Evolutionary conservation across 2,888 invertebrate genomes (phyloP).

Genomic region (Sinodicranocentrus sp.): DNA sequence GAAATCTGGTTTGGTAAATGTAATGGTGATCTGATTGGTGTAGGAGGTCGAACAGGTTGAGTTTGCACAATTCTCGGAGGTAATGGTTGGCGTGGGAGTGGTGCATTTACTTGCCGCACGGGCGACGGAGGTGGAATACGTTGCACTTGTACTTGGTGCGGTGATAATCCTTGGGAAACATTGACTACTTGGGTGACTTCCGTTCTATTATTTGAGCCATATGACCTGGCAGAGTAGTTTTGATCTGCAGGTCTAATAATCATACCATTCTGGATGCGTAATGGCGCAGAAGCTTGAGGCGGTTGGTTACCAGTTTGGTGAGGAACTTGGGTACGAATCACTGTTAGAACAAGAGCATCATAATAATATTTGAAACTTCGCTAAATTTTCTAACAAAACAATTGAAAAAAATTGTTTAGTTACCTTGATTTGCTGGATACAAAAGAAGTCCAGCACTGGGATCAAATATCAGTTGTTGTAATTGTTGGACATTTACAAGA

Average conservation of each 20-base stretch:
- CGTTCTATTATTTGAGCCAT: no score
- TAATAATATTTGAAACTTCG: background rate
- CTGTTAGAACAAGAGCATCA: background rate
- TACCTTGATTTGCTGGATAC: conserved; percentile 30
- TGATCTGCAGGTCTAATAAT: conserved; percentile 3
- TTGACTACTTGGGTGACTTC: background rate
- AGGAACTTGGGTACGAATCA: background rate
- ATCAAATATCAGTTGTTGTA: conserved; percentile 58
- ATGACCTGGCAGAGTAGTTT: no score
- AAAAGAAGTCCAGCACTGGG: conserved; percentile 45
- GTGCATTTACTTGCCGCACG: background rate
- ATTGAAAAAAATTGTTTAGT: background rate
- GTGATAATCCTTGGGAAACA: background rate
- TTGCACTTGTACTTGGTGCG: background rate
- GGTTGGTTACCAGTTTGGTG: background rate
- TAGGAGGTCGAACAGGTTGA: background rate
- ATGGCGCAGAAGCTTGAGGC: background rate
- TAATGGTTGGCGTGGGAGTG: no score
- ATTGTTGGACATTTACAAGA: background rate
- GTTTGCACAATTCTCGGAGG: background rate
- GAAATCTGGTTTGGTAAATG: no score
- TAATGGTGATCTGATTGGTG: background rate
- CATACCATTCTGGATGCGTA: conserved; percentile 51
- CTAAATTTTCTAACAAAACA: background rate
- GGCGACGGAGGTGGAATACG: background rate